phyloP scores from a whole-genome alignment of 30 jellyfish, hydroid and myxozoan genomes.

The Sanderia malayensis region DNA sequence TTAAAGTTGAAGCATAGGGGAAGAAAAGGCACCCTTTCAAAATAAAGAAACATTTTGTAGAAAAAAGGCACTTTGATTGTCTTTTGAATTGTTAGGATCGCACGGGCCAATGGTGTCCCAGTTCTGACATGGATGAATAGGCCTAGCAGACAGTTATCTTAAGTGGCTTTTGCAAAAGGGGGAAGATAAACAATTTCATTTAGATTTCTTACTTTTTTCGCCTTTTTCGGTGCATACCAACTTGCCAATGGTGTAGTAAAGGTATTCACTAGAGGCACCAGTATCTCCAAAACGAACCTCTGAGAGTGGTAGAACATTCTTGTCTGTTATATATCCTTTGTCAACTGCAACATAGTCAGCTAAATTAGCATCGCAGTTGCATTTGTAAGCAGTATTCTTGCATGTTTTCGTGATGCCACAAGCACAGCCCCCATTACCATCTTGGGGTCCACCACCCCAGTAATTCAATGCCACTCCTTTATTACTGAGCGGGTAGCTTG shows the following conservation, averaged over 20 bases:
- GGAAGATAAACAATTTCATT: too few species aligned
- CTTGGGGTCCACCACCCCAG: not conserved
- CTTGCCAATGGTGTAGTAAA: not conserved
- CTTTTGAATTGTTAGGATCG: too few species aligned
- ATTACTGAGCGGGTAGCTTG: not conserved
- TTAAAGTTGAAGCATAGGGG: too few species aligned
- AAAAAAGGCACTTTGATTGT: too few species aligned
- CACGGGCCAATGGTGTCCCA: too few species aligned
- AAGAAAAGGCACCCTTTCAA: too few species aligned
- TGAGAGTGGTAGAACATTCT: not conserved
- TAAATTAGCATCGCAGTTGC: not conserved
- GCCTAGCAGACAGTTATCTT: too few species aligned
- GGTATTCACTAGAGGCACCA: not conserved
- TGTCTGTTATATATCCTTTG: not conserved
- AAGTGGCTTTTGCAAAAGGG: too few species aligned
- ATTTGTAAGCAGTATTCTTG: not conserved
- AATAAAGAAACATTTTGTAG: too few species aligned
- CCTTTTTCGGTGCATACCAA: not conserved
- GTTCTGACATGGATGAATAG: too few species aligned
- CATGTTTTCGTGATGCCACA: not conserved
- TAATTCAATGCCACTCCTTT: not conserved
- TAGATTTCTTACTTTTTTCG: too few species aligned
- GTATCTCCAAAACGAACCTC: not conserved
- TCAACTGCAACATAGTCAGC: not conserved
- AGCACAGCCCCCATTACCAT: not conserved